These are phyloP conservation scores for Stichodactyla helianthus DNA, from an alignment of 64 coral and sea anemone species.

Conservation along the genomic window DNA sequence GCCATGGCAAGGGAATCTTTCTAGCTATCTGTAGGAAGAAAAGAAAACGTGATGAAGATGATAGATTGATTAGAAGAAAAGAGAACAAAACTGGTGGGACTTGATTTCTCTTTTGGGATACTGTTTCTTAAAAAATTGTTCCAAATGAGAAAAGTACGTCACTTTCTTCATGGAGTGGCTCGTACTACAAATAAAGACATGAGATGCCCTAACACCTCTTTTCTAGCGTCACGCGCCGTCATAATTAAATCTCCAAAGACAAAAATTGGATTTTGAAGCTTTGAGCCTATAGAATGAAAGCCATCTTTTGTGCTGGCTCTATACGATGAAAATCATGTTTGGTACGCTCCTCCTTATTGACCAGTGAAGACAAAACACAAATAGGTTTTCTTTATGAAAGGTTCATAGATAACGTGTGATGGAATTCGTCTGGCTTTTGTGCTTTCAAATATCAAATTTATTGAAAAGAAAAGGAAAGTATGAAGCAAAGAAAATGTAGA, in stretches of 20 bases:
- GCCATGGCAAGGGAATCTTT: too few species aligned
- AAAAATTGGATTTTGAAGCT: neutral
- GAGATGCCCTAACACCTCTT: neutral
- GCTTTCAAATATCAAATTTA: neutral
- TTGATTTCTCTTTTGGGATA: too few species aligned
- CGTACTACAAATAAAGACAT: neutral
- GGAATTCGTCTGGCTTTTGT: neutral
- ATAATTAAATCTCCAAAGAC: neutral
- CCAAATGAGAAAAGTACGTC: neutral
- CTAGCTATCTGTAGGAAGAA: too few species aligned
- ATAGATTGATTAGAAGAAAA: too few species aligned
- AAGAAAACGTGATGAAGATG: too few species aligned
- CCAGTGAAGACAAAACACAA: neutral
- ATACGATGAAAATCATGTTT: too few species aligned
- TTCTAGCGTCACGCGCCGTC: neutral
- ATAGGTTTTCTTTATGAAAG: neutral
- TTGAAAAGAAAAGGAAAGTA: too few species aligned
- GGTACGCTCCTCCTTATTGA: neutral
- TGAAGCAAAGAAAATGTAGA: too few species aligned
- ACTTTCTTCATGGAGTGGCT: neutral
- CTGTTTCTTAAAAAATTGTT: too few species aligned
- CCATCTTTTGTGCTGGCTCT: neutral
- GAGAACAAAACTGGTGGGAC: too few species aligned
- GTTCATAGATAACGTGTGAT: neutral
- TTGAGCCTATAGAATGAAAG: neutral